These are phyloP conservation scores for Hemithea aestivaria DNA, from an alignment of 2,888 invertebrate genomes.

Conservation along the genomic window DNA sequence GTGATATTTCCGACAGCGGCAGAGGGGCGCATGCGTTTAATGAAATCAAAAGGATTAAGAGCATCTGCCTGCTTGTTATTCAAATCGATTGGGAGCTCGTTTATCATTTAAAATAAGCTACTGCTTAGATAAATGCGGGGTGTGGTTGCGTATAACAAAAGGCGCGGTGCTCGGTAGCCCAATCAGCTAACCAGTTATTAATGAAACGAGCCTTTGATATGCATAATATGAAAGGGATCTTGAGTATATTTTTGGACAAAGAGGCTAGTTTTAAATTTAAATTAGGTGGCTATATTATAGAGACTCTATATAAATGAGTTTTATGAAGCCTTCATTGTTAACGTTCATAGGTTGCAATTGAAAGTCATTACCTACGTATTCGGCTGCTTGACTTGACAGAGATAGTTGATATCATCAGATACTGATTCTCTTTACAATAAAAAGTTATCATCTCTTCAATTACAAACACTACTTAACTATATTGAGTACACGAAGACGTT, in stretches of 20 bases:
- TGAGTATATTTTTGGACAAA: conserved; percentile 35
- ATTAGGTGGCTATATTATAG: too few species aligned
- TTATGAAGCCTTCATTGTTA: too few species aligned
- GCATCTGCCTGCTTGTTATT: conserved; percentile 79
- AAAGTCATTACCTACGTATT: too few species aligned
- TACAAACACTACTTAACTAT: too few species aligned
- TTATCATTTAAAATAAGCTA: conserved; percentile 78
- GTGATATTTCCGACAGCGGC: conserved; percentile 77
- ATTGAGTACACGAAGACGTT: too few species aligned
- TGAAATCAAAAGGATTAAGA: conserved; percentile 79
- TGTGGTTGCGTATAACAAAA: conserved; percentile 73
- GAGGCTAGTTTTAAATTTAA: conserved; percentile 13
- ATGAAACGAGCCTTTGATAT: conserved; percentile 43
- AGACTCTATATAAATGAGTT: too few species aligned
- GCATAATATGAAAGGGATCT: conserved; percentile 30
- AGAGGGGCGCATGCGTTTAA: conserved; percentile 76
- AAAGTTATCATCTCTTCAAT: too few species aligned
- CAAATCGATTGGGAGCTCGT: conserved; percentile 78
- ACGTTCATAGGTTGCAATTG: too few species aligned
- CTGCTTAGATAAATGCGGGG: conserved; percentile 75
- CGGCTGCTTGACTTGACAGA: too few species aligned
- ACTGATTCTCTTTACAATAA: too few species aligned
- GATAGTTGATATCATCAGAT: too few species aligned
- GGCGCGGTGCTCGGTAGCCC: conserved; percentile 62
- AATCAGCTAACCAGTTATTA: conserved; percentile 70